Conservation (phyloP, 2,113 vertebrate species). For the Turnix velox region DNA sequence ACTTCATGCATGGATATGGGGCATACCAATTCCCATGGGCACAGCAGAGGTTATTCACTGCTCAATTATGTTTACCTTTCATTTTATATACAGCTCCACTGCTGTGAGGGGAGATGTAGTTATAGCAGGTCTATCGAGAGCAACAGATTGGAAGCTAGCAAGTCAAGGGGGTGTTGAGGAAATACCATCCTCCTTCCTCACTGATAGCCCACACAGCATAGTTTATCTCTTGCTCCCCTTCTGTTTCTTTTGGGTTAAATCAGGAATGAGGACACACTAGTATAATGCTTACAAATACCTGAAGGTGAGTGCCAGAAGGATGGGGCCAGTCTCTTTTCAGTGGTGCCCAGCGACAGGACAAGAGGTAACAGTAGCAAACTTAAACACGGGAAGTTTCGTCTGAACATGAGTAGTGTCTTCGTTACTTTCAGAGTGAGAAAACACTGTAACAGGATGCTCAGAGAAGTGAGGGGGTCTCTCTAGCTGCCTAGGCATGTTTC, state of each 20-base stretch:
- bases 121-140: background rate
- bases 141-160: background rate
- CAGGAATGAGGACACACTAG: background rate
- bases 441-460: no score
- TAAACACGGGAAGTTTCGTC: no score
- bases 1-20: fast-evolving
- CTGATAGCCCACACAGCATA: background rate
- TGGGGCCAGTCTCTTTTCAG: no score
- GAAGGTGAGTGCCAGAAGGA: no score
- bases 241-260: background rate
- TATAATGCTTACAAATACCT: no score
- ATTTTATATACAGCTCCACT: background rate
- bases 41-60: background rate
- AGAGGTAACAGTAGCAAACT: no score
- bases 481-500: no score
- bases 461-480: no score
- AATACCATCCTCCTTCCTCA: background rate
- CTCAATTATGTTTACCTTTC: background rate
- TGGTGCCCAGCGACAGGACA: no score
- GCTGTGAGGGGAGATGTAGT: background rate
- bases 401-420: no score
- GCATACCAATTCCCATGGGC: background rate
- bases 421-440: no score
- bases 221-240: background rate
- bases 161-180: fast-evolving